Evolutionary conservation across 2,113 vertebrate genomes (phyloP), one percentile per base, ranked within the genome.

Genomic region (Neotragus pygmaeus): DNA sequence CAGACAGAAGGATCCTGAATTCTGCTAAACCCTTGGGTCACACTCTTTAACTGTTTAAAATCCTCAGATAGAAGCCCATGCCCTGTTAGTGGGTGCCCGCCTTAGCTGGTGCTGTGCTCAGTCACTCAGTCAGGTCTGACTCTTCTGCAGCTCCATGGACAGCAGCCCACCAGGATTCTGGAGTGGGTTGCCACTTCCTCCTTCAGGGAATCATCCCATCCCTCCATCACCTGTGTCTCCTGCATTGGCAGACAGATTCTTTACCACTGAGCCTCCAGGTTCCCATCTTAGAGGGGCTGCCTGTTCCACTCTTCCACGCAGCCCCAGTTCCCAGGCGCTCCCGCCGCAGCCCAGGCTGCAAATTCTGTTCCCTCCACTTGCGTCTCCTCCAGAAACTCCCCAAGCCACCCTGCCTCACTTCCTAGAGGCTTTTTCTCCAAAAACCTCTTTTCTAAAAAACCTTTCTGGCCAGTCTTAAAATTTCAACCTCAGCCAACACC

Each of bases 261-360:
- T 39, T 36, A 36, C n/a, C 64, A 36, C 16, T 21, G 8, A 70
- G 17, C 17, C 64, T 19, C n/a, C 17, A 10, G 17, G 17, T 36
- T 43, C 70, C 36, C 36, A 43, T 25, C 70, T 75, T 49, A 80
- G 28, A 51, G 45, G 45, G 45, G 2, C 36, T 45, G 7, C 19
- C 25, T 47, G 2, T 33, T 91, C 12, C 36, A 9, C 12, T 14
- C 2, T 39, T 3, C 45, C n/a, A 23, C 7, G 43, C 21, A 21
- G 47, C 19, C 33, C 14, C 23, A 36, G 39, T 28, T 3, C 17
- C 36, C 17, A 17, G 11, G 5, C 0, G 0, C 11, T 30, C 55
- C 23, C 19, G 0, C 28, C 1, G 0, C n/a, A 53, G 49, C 49
- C 78, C 80, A 15, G 21, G 3, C 80, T 36, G 49, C 51, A 55